Evolutionary conservation across 1,140 invertebrate species (phyloP), one percentile per base, ranked within the genome.

Genomic region (Stegodyphus mimosarum): DNA sequence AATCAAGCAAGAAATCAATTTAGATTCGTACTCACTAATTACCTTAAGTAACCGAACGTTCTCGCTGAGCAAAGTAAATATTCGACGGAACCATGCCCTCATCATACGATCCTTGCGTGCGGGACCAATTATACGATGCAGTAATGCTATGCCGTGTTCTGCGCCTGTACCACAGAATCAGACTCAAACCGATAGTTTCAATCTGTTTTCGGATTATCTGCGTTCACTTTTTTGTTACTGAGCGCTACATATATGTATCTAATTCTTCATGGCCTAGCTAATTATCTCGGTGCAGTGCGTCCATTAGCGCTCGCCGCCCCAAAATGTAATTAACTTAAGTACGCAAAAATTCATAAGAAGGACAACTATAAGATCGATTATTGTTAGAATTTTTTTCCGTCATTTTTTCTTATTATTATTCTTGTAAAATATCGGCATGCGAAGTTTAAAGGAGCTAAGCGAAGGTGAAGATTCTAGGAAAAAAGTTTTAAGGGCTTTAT

Each of bases 311-410:
- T 76, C 71, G 48, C 80, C 80, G 48, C 70, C 80, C 79, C 72
- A n/a, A 76, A 84, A 84, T 76, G 81, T 84, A 84, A 84, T 84
- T 84, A 84, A 76, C 81, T 84, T 84, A 84, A 84, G 81, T 84
- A 84, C 64, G 73, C 81, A 76, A 84, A 83, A 84, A 84, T 84
- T 84, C 81, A 84, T 84, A 84, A 84, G 64, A 73, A 80, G 18
- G 67, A 80, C 60, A 64, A 83, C 80, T 83, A 52, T 74, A 66
- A 70, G 81, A 84, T 84, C 81, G 81, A 84, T 84, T 84, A 76
- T 75, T 75, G 81, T 74, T 70, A 15, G 33, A 55, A 9, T 51
- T 55, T 76, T n/a, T 84, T 75, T 73, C 33, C 5, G n/a, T 69
- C 53, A 63, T 84, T 84, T 80, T 76, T 75, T 75, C 33, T 33